Conservation (phyloP, 2,797 vertebrate species). For the Cyclura pinguis region DNA sequence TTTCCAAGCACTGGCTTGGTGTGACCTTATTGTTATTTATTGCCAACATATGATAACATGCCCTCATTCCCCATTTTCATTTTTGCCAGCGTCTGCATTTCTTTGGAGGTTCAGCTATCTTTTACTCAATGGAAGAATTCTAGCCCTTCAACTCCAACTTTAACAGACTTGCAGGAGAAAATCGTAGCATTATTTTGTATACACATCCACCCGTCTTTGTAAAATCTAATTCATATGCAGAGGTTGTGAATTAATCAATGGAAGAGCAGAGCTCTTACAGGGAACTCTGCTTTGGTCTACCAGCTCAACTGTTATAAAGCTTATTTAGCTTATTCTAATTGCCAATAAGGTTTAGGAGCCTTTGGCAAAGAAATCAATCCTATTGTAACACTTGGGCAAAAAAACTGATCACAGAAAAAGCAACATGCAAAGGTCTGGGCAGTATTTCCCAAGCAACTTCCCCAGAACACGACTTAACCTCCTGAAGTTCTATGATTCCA, state of each 20-base stretch:
- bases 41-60: not conserved
- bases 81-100: not conserved
- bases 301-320: slow-evolving; percentile 33
- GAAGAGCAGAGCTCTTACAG: slow-evolving; percentile 21
- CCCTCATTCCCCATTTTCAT: not conserved
- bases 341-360: slow-evolving; percentile 40
- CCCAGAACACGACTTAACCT: not conserved
- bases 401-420: not conserved
- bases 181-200: not conserved
- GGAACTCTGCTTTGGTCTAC: slow-evolving; percentile 25
- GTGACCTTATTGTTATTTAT: not conserved
- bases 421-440: no score
- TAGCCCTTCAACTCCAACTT: not conserved
- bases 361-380: slow-evolving; percentile 31
- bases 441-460: not conserved
- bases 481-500: not conserved
- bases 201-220: slow-evolving; percentile 8
- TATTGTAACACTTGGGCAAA: slow-evolving; percentile 17
- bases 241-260: slow-evolving; percentile 33
- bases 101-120: not conserved
- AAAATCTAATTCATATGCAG: slow-evolving; percentile 36
- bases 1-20: not conserved
- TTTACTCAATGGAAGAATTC: not conserved
- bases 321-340: slow-evolving; percentile 40
- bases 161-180: slow-evolving; percentile 14